phyloP scores from a whole-genome alignment of 2,113 vertebrate genomes.

The Macquaria ambigua region DNA sequence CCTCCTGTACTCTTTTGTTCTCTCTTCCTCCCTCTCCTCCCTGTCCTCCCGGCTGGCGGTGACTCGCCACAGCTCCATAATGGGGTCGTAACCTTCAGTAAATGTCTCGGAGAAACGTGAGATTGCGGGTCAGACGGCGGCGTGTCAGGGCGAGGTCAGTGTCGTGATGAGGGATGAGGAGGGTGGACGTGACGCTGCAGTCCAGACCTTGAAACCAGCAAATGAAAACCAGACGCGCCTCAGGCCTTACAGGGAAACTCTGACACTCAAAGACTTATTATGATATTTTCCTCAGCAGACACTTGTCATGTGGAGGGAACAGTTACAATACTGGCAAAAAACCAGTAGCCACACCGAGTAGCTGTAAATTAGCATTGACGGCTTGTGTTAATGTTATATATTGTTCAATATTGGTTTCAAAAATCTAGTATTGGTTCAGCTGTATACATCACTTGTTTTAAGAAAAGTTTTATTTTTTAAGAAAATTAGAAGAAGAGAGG shows the following conservation, averaged over 20 bases:
- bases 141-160: conserved; percentile 34
- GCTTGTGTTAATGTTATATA: too few relatives aligned
- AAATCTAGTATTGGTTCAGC: too few relatives aligned
- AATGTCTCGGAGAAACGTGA: conserved; percentile 25
- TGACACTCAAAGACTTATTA: neutral
- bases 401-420: too few relatives aligned
- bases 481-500: too few relatives aligned
- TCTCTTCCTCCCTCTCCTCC: neutral
- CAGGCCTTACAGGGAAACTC: neutral
- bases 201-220: neutral
- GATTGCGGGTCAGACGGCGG: neutral
- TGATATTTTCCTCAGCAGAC: neutral
- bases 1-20: neutral
- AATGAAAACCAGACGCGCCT: conserved; percentile 25
- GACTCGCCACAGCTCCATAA: neutral
- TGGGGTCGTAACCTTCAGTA: conserved; percentile 33
- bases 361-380: too few relatives aligned
- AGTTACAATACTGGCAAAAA: too few relatives aligned
- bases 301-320: neutral
- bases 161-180: conserved; percentile 36
- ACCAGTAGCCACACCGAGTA: too few relatives aligned
- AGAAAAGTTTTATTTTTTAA: too few relatives aligned
- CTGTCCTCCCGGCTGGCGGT: too few relatives aligned
- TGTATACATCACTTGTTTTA: too few relatives aligned
- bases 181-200: neutral